These are phyloP conservation scores for Falco columbarius DNA, from an alignment of 2,797 vertebrate species.

Conservation along the genomic window DNA sequence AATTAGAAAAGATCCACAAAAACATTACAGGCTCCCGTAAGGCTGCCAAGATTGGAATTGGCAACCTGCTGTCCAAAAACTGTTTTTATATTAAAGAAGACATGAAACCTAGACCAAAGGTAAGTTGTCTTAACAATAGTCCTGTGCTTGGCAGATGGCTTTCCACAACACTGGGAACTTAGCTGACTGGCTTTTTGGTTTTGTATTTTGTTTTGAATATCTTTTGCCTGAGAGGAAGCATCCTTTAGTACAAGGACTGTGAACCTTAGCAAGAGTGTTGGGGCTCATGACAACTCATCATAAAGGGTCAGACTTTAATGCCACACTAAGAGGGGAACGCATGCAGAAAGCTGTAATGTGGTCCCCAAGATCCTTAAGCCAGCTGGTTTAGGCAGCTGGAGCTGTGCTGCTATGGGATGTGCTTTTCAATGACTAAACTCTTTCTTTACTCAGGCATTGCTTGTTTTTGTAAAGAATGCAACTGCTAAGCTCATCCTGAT, in stretches of 20 bases:
- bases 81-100: background rate
- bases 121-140: background rate
- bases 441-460: background rate
- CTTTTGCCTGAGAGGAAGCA: background rate
- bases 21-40: background rate
- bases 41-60: background rate
- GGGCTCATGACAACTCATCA: background rate
- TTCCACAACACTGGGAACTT: background rate
- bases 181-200: background rate
- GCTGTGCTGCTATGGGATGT: background rate
- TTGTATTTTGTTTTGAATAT: background rate
- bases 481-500: background rate
- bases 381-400: background rate
- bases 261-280: background rate
- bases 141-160: background rate
- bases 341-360: background rate
- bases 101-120: background rate
- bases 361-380: background rate
- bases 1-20: background rate
- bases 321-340: background rate
- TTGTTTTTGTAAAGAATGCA: constrained; percentile 12
- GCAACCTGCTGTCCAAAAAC: background rate
- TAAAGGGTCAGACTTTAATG: background rate
- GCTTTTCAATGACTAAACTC: background rate
- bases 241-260: background rate